Evolutionary conservation across 2,797 vertebrate genomes (phyloP).

Genomic region (Phaenicophaeus curvirostris): DNA sequence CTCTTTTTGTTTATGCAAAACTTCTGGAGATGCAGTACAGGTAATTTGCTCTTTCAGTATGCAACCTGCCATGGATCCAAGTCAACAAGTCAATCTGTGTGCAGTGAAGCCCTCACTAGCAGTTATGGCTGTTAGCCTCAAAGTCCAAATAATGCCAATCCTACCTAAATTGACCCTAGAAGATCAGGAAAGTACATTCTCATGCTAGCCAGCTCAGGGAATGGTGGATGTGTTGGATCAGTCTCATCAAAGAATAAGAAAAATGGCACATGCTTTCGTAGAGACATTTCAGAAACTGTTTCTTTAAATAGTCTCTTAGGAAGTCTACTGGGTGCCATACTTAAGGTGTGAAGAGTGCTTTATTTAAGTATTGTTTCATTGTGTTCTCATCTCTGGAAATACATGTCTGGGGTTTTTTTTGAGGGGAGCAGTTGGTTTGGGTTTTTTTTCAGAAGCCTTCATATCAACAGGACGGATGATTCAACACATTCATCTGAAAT

Average conservation of each 20-base stretch:
- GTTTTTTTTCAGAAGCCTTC: not conserved
- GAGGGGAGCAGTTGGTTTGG: no score
- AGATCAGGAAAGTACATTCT: not conserved
- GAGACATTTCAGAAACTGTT: not conserved
- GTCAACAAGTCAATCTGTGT: not conserved
- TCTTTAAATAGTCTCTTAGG: not conserved
- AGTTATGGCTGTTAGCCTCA: not conserved
- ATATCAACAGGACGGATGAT: fast-evolving
- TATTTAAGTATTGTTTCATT: not conserved
- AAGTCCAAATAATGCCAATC: not conserved
- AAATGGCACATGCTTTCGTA: not conserved
- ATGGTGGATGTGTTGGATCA: not conserved
- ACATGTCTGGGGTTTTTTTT: not conserved
- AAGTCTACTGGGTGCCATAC: fast-evolving
- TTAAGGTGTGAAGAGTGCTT: not conserved
- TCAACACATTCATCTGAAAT: not conserved
- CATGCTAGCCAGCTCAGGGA: not conserved
- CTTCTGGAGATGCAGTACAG: not conserved
- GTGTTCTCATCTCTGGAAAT: not conserved
- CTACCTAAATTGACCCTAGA: not conserved
- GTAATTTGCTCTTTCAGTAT: not conserved
- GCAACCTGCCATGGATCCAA: not conserved
- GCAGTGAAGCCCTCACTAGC: not conserved
- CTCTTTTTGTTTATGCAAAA: not conserved
- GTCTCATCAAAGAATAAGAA: not conserved